Percentiles rank a stretch among this genome's conserved stretches.
Conservation (phyloP, 2,888 invertebrate species). For the Andrena praecox region DNA sequence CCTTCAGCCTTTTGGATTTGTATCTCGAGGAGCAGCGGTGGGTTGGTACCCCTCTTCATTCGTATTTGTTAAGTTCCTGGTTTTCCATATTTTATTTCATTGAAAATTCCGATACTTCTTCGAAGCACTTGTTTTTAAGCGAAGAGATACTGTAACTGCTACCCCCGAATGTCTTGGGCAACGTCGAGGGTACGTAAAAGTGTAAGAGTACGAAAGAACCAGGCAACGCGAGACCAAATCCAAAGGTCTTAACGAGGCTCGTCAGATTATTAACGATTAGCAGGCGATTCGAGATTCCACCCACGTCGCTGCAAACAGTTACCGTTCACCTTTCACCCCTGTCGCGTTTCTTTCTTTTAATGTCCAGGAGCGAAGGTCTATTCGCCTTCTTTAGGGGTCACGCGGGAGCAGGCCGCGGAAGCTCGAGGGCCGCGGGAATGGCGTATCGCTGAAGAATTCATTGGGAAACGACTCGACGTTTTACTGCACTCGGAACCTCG, state of each 20-base stretch:
- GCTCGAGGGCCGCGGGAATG: slow-evolving; percentile 64
- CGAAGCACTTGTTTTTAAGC: too few species aligned
- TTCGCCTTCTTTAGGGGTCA: slow-evolving; percentile 62
- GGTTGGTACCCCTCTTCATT: slow-evolving; percentile 11
- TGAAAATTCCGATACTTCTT: too few species aligned
- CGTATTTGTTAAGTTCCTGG: neutral
- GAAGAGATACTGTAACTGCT: too few species aligned
- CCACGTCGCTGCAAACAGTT: slow-evolving; percentile 63
- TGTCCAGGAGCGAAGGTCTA: slow-evolving; percentile 55
- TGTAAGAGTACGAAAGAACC: too few species aligned
- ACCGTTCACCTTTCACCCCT: slow-evolving; percentile 62
- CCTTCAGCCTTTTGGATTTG: slow-evolving; percentile 37
- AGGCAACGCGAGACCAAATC: neutral
- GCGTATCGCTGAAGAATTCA: slow-evolving; percentile 69
- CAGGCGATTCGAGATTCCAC: slow-evolving; percentile 51
- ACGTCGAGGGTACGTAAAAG: neutral
- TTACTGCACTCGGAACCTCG: slow-evolving; percentile 49
- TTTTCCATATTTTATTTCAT: too few species aligned
- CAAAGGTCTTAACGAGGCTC: slow-evolving; percentile 32
- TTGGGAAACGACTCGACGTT: slow-evolving; percentile 45
- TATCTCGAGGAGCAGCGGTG: slow-evolving; percentile 2
- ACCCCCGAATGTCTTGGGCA: neutral
- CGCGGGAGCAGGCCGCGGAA: slow-evolving; percentile 55
- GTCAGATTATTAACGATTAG: slow-evolving; percentile 54
- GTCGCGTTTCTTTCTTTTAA: slow-evolving; percentile 65